Base-by-base conservation (phyloP, 1,140 invertebrate species). In the Zaprionus africanus region DNA sequence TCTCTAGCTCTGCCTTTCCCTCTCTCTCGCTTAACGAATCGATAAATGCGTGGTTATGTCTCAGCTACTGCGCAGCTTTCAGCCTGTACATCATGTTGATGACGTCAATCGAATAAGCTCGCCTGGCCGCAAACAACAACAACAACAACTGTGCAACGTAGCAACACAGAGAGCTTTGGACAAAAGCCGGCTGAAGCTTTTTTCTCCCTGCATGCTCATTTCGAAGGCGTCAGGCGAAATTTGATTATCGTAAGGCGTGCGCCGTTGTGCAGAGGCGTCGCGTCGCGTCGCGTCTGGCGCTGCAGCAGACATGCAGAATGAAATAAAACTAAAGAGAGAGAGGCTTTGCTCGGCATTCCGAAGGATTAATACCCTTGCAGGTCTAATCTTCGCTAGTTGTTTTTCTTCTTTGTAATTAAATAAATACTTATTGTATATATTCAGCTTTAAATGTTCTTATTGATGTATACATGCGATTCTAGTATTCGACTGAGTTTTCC, bases 31-130 rank as follows among this genome's bases (percentile, higher is more conserved):
- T 38, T 24, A 13, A 12, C n/a, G 46, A 88, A 88, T 88, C 85
- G 69, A 88, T 88, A 88, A 88, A 90, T 88, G 85, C 85, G 85
- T 88, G 85, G 85, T 77, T 80, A 56, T 60, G 68, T 80, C 80
- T 66, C 83, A 79, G 54, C 64, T 78, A 76, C 66, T 86, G 90
- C 90, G 90, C 90, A 91, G 85, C 78, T 90, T 90, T 88, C 67
- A 63, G 70, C 58, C 84, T 82, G 70, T 81, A 81, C 70, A 74
- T 71, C 71, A 59, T 62, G 76, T 59, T 81, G 85, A 91, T 91
- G 90, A 91, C 90, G 90, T 91, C 90, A 91, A 91, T 91, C 67
- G 85, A 72, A 79, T 87, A 86, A 91, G 90, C 90, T 91, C 51
- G 49, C 26, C 38, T 69, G 43, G 65, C 60, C 79, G 46, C 46